A percentile compares a stretch with the other conserved stretches of the same genome.
Conservation (phyloP, 92 coral and sea anemone genomes). For the Heliopora coerulea region DNA sequence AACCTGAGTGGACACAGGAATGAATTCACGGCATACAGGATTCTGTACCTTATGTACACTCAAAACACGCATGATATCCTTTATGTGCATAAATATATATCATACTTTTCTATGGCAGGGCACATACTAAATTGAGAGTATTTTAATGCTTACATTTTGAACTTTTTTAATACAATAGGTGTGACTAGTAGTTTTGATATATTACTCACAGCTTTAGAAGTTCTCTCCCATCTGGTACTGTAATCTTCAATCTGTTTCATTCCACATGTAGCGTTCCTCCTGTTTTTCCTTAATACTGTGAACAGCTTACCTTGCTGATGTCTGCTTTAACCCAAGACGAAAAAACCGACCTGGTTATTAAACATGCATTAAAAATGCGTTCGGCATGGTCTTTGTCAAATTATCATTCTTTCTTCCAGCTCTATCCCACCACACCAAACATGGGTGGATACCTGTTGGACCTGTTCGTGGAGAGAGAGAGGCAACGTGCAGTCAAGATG, state of each 20-base stretch:
- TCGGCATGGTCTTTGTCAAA: conserved; percentile 99
- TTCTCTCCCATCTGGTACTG: too few species aligned
- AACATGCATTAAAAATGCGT: conserved; percentile 83
- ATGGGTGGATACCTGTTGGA: conserved; percentile 98
- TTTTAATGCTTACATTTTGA: too few species aligned
- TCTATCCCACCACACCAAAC: conserved; percentile 92
- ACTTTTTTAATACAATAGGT: too few species aligned
- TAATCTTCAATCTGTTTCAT: too few species aligned
- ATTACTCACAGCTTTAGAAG: too few species aligned
- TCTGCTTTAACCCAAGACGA: conserved; percentile 75
- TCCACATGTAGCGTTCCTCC: too few species aligned
- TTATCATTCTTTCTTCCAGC: conserved; percentile 99
- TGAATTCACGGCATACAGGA: conserved; percentile 89
- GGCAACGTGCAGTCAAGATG: conserved; percentile 85
- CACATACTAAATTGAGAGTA: too few species aligned
- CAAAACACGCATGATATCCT: conserved; percentile 96
- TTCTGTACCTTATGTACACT: conserved; percentile 80
- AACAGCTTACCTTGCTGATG: conserved; percentile 72
- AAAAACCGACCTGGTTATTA: conserved; percentile 78
- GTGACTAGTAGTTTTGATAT: too few species aligned
- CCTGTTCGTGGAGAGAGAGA: conserved; percentile 92
- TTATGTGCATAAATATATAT: too few species aligned
- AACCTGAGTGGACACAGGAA: conserved; percentile 63
- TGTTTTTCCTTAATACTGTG: conserved; percentile 21
- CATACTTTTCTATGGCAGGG: too few species aligned